These are phyloP conservation scores for Pseudochirops corinnae DNA, from an alignment of 2,797 vertebrate genomes.

Conservation along the genomic window DNA sequence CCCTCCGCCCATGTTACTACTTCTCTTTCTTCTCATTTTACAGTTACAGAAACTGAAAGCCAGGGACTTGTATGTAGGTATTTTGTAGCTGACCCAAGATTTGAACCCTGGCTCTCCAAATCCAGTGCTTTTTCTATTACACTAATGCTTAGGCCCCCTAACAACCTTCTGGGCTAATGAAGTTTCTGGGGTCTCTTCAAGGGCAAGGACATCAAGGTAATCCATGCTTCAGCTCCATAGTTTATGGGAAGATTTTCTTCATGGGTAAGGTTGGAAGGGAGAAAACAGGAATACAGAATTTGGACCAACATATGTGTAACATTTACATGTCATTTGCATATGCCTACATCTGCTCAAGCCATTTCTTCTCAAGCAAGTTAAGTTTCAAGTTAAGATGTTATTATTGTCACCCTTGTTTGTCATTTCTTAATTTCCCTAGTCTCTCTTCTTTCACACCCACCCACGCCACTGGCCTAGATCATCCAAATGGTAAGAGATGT, in stretches of 20 bases:
- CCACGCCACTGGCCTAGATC: slow-evolving; percentile 70
- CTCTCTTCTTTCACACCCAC: slow-evolving; percentile 68
- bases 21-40: neutral
- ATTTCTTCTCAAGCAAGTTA: slow-evolving; percentile 60
- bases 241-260: slow-evolving; percentile 4
- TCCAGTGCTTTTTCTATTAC: neutral
- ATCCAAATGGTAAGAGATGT: slow-evolving; percentile 49
- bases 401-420: slow-evolving; percentile 52
- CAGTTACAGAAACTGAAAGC: neutral
- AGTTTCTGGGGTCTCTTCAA: neutral
- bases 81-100: neutral
- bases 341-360: slow-evolving; percentile 46
- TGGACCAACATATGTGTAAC: slow-evolving; percentile 9
- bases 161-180: neutral
- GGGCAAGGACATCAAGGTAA: neutral
- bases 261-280: neutral
- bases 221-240: neutral
- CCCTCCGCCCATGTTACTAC: neutral
- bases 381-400: slow-evolving; percentile 62
- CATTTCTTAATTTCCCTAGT: slow-evolving; percentile 70
- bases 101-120: neutral
- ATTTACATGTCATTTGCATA: slow-evolving; percentile 72
- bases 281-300: slow-evolving; percentile 34
- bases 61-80: neutral
- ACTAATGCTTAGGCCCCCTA: neutral